Percentiles rank a stretch among this genome's conserved stretches.
phyloP scores from a whole-genome alignment of 1,140 invertebrate species.

The Hypsibius dujardini region DNA sequence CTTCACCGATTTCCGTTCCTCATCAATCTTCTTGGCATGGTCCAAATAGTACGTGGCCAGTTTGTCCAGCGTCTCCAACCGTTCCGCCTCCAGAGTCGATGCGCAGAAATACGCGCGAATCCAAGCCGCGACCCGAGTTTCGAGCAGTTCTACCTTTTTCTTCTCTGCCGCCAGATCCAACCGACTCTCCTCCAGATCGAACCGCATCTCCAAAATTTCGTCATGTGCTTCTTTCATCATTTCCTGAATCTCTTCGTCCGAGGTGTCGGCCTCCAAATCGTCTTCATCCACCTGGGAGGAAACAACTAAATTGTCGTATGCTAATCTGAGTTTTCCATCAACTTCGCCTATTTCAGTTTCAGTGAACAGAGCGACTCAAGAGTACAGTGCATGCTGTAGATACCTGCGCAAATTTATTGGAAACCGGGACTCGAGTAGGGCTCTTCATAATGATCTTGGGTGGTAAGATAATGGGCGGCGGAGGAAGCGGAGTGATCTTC shows the following conservation, averaged over 20 bases:
- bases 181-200: background rate
- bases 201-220: background rate
- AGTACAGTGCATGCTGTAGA: background rate
- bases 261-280: background rate
- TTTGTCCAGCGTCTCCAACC: background rate
- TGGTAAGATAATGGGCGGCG: background rate
- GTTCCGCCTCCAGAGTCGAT: background rate
- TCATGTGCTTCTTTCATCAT: background rate
- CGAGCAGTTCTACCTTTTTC: background rate
- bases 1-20: background rate
- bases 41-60: background rate
- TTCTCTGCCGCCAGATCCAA: background rate
- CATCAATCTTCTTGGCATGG: background rate
- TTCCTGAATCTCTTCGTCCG: constrained; percentile 9
- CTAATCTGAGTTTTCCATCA: background rate
- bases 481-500: no score
- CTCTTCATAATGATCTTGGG: background rate
- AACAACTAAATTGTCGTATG: background rate
- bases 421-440: background rate
- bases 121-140: background rate
- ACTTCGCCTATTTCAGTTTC: background rate
- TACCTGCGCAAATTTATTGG: no score
- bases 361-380: background rate
- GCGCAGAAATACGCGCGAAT: background rate
- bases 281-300: constrained; percentile 5